Evolutionary conservation across 2,797 vertebrate genomes (phyloP), one percentile per base, ranked within the genome.

Genomic region (Peromyscus nudipes): DNA sequence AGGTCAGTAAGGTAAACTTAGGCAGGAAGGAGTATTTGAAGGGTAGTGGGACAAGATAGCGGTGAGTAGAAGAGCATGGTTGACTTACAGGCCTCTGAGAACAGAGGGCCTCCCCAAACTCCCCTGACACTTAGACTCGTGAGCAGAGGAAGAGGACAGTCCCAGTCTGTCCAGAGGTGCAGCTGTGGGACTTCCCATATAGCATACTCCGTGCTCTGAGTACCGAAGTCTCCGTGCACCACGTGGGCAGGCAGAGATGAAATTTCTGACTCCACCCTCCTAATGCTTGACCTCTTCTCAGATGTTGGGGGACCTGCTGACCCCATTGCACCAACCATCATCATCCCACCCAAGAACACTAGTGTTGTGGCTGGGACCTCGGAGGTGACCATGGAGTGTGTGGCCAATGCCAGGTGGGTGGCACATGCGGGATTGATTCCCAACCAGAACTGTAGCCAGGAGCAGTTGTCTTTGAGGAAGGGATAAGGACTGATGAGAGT

Each of bases 361-460:
- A 99, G 99, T 0, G 99, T 99, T 89, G 99, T 99, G 94, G 98
- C 99, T 0, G 99, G 99, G 7, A 99, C 99, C 71, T 99, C 99
- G 0, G 99, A 99, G 98, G 99, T 99, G 97, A 99, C 99, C 25
- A 98, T 99, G 99, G 99, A 99, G 98, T 99, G 99, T 0, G 99
- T 99, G 90, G 99, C 99, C 98, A 99, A 99, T 0, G 99, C 99
- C 98, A 99, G 99, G 99, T 99, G 82, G 98, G 98, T 97, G 1
- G 23, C 0, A 0, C 12, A 1, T 1, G 4, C 34, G 17, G 25
- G 4, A 5, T 4, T 11, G 8, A 43, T 52, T 2, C 62, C 73
- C 40, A 16, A 37, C 46, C 43, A n/a, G 19, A 5, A 29, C 0
- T 4, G 5, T 25, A 1, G 57, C 0, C 37, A 73, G 43, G 23